Percentiles rank a stretch among this genome's conserved stretches.
These are phyloP conservation scores for Augiades crinisus DNA, from an alignment of 2,888 invertebrate species.

Conservation along the genomic window DNA sequence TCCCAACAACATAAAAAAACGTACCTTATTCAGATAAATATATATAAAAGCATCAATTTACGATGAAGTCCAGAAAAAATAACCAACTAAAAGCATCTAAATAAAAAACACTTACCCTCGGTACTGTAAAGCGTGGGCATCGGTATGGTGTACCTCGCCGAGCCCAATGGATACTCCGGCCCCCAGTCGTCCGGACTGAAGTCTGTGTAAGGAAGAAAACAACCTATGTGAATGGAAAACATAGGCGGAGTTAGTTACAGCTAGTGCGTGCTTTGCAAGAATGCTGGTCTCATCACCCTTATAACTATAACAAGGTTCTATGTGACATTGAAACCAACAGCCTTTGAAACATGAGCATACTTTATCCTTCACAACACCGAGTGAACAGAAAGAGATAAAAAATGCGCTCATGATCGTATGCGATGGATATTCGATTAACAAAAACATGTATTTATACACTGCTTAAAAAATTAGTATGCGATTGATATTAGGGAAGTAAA, in stretches of 20 bases:
- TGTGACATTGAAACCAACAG: conserved; percentile 13
- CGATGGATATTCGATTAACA: not conserved
- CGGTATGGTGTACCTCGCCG: conserved; percentile 83
- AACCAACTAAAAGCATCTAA: too few species aligned
- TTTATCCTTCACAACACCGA: conserved; percentile 9
- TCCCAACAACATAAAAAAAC: too few species aligned
- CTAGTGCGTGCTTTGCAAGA: conserved; percentile 31
- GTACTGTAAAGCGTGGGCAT: conserved; percentile 92
- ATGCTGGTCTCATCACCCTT: conserved; percentile 35
- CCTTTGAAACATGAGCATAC: conserved; percentile 14
- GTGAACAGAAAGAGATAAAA: conserved; percentile 6
- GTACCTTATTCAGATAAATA: too few species aligned
- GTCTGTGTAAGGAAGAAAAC: conserved; percentile 81
- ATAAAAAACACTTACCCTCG: conserved; percentile 73
- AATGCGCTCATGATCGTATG: conserved; percentile 19
- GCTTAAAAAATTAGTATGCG: conserved; percentile 3
- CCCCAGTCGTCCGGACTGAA: conserved; percentile 84
- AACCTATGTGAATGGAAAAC: conserved; percentile 78
- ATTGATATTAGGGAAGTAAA: not conserved
- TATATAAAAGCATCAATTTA: too few species aligned
- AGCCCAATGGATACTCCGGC: conserved; percentile 82
- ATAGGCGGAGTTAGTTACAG: conserved; percentile 62
- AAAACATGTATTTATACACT: conserved; percentile 26
- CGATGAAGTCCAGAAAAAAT: too few species aligned
- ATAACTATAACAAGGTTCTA: not conserved